Conservation (phyloP, 2,888 invertebrate genomes). For the Timandra comae region DNA sequence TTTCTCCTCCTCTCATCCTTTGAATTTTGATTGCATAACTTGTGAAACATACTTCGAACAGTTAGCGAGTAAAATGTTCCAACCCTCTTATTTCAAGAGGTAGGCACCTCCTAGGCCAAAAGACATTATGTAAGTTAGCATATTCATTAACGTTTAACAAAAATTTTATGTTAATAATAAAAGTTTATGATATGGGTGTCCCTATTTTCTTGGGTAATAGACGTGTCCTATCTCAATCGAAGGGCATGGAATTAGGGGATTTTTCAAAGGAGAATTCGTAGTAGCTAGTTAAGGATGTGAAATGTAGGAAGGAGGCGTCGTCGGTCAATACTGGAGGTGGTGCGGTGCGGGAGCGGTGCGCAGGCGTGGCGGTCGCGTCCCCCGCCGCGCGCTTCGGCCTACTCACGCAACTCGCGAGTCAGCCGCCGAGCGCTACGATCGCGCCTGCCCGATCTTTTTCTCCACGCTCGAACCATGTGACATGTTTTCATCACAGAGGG, state of each 20-base stretch:
- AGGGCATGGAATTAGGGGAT: constrained; percentile 61
- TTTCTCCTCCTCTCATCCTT: constrained; percentile 14
- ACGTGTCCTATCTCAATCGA: constrained; percentile 65
- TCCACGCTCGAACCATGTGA: constrained; percentile 62
- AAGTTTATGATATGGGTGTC: constrained; percentile 21
- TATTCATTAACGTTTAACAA: neutral
- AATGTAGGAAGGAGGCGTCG: constrained; percentile 73
- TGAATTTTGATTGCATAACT: constrained; percentile 25
- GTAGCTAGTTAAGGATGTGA: constrained; percentile 74
- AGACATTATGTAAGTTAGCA: constrained; percentile 1
- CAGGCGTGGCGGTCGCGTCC: constrained; percentile 62
- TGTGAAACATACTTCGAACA: constrained; percentile 15
- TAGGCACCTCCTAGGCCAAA: too few relatives aligned
- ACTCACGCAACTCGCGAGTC: constrained; percentile 72
- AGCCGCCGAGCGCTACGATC: constrained; percentile 69
- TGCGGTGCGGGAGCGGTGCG: constrained; percentile 63
- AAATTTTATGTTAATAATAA: neutral
- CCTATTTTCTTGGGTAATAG: constrained; percentile 35
- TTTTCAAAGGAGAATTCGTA: constrained; percentile 70
- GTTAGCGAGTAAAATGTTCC: constrained; percentile 12
- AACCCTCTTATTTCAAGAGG: constrained; percentile 6
- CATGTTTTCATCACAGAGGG: constrained; percentile 69
- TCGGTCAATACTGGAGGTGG: constrained; percentile 76
- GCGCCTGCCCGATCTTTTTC: constrained; percentile 55
- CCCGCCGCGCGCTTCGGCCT: constrained; percentile 40